phyloP scores from a whole-genome alignment of 2,113 vertebrate genomes.

The Megalops atlanticus region DNA sequence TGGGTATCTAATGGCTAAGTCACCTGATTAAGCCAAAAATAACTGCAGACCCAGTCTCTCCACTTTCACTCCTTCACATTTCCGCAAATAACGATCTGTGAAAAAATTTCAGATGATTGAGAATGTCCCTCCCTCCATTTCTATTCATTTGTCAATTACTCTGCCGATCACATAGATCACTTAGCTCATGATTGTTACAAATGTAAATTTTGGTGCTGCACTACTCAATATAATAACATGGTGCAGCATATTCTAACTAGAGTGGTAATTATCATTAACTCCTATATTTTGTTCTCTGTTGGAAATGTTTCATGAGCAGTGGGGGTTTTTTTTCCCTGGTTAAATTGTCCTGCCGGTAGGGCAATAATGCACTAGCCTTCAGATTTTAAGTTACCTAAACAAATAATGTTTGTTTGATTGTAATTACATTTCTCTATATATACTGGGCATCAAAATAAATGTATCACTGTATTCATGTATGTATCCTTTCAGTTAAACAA shows the following conservation, averaged over 20 bases:
- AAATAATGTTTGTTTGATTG: neutral
- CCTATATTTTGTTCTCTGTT: neutral
- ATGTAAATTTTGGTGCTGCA: too few relatives aligned
- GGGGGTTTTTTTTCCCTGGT: too few relatives aligned
- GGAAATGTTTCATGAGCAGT: too few relatives aligned
- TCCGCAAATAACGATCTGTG: neutral
- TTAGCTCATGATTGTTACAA: too few relatives aligned
- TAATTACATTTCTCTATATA: too few relatives aligned
- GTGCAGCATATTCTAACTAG: too few relatives aligned
- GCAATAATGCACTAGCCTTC: neutral
- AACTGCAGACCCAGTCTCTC: neutral
- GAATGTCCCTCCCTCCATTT: neutral
- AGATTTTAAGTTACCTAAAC: neutral
- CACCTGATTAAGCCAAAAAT: neutral
- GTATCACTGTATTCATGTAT: too few relatives aligned
- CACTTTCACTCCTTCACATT: neutral
- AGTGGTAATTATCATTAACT: neutral
- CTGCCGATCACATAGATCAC: too few relatives aligned
- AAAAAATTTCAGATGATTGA: neutral
- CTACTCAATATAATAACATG: too few relatives aligned
- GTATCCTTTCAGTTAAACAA: too few relatives aligned
- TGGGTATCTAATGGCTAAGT: neutral
- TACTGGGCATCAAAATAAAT: too few relatives aligned
- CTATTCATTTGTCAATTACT: too few relatives aligned
- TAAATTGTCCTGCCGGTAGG: neutral